Percentiles rank a stretch among this genome's conserved stretches.
phyloP scores from a whole-genome alignment of 92 coral and sea anemone genomes.

The Phymanthus crucifer region DNA sequence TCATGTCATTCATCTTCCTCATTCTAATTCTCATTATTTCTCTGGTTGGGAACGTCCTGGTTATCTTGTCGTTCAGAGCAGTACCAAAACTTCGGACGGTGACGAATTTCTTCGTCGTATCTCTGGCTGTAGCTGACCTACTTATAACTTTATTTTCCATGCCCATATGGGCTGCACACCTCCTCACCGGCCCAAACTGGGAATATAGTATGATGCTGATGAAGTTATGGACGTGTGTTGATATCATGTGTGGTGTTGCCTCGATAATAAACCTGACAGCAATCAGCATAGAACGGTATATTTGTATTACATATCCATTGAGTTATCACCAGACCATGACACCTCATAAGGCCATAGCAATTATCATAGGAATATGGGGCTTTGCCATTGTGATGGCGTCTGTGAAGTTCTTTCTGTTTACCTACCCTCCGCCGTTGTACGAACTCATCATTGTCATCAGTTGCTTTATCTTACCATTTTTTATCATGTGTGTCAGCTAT shows the following conservation, averaged over 20 bases:
- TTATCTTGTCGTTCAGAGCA: constrained; percentile 76
- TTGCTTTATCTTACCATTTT: constrained; percentile 80
- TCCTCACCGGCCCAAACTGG: constrained; percentile 63
- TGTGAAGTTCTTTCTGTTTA: constrained; percentile 55
- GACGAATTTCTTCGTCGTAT: constrained; percentile 93
- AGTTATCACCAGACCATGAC: constrained; percentile 86
- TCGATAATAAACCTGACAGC: constrained; percentile 85
- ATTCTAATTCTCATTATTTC: constrained; percentile 63
- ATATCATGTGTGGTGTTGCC: constrained; percentile 87
- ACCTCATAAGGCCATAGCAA: constrained; percentile 56
- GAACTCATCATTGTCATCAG: constrained; percentile 75
- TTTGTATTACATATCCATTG: constrained; percentile 87
- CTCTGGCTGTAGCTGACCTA: constrained; percentile 81
- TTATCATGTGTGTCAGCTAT: constrained; percentile 77
- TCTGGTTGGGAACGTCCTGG: constrained; percentile 78
- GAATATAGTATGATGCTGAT: constrained; percentile 26
- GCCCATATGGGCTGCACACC: constrained; percentile 92
- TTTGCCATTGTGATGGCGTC: constrained; percentile 75
- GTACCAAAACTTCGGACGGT: constrained; percentile 76
- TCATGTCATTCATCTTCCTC: constrained; percentile 68
- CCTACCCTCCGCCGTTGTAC: constrained; percentile 67
- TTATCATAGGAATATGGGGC: constrained; percentile 76
- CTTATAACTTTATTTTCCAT: constrained; percentile 69
- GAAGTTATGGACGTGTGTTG: constrained; percentile 79
- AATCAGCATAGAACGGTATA: constrained; percentile 86